Evolutionary conservation across 2,113 vertebrate genomes (phyloP).

Genomic region (Echinops telfairi): DNA sequence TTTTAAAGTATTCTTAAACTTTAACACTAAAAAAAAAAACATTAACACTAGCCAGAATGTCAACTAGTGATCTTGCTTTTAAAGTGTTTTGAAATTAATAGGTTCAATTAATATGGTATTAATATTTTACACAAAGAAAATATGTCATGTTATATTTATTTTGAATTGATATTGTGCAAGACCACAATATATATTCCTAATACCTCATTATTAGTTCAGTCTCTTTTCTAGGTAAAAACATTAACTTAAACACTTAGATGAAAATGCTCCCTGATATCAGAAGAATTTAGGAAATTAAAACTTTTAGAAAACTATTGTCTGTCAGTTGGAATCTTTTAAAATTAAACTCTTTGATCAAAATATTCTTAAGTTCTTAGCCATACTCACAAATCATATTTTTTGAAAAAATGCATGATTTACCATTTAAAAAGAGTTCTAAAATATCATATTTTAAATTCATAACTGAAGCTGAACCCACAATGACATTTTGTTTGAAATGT

Average conservation of each 20-base stretch:
- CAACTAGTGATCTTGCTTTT: neutral
- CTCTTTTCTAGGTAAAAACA: neutral
- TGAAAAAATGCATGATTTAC: neutral
- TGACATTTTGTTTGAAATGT: conserved; percentile 47
- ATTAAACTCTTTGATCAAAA: conserved; percentile 34
- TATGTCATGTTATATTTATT: conserved; percentile 14
- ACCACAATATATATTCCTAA: neutral
- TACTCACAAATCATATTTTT: neutral
- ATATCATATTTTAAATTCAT: neutral
- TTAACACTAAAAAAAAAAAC: neutral
- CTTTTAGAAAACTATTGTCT: neutral
- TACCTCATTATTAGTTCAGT: neutral
- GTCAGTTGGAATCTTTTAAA: conserved; percentile 21
- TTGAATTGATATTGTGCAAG: neutral
- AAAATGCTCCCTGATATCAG: neutral
- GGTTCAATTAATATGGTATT: neutral
- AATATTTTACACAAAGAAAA: neutral
- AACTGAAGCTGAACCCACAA: conserved; percentile 12
- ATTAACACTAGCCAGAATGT: too few species aligned
- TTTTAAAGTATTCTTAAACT: neutral
- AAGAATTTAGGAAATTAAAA: neutral
- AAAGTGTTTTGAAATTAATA: neutral
- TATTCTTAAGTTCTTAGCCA: neutral
- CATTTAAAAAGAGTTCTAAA: conserved; percentile 28
- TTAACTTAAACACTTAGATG: neutral